Evolutionary conservation across 2,888 invertebrate genomes (phyloP).

Genomic region (Eristalis intricaria): DNA sequence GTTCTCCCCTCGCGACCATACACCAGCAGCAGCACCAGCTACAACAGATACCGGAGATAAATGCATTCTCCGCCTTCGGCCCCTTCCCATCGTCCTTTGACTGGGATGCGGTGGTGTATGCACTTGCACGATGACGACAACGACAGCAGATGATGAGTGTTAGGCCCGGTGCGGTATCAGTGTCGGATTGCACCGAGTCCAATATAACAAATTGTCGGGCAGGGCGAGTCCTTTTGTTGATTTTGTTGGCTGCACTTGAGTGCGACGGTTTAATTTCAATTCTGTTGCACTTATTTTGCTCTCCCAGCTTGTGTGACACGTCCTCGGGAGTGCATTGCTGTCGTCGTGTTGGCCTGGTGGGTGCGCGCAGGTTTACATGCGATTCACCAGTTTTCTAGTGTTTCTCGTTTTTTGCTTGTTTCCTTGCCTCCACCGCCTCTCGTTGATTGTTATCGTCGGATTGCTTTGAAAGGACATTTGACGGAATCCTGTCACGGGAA

Average conservation of each 20-base stretch:
- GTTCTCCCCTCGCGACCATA: conserved; percentile 12
- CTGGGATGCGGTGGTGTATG: conserved; percentile 29
- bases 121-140: conserved; percentile 53
- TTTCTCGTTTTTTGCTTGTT: conserved; percentile 20
- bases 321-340: conserved; percentile 31
- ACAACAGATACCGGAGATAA: neutral
- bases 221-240: conserved; percentile 58
- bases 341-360: conserved; percentile 13
- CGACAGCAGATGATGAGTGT: conserved; percentile 43
- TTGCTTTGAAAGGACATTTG: conserved; percentile 57
- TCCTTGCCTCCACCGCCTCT: conserved; percentile 30
- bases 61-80: neutral
- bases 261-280: conserved; percentile 55
- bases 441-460: conserved; percentile 63
- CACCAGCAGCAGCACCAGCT: neutral
- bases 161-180: conserved; percentile 31
- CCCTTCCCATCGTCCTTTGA: neutral
- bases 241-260: conserved; percentile 37
- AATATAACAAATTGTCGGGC: conserved; percentile 60
- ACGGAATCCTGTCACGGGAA: conserved; percentile 40
- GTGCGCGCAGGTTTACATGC: conserved; percentile 45
- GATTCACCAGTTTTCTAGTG: neutral
- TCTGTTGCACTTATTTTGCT: conserved; percentile 47
- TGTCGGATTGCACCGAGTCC: conserved; percentile 54
- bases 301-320: conserved; percentile 39